These are phyloP conservation scores for Myzus persicae DNA, from an alignment of 1,140 invertebrate species.

Conservation along the genomic window DNA sequence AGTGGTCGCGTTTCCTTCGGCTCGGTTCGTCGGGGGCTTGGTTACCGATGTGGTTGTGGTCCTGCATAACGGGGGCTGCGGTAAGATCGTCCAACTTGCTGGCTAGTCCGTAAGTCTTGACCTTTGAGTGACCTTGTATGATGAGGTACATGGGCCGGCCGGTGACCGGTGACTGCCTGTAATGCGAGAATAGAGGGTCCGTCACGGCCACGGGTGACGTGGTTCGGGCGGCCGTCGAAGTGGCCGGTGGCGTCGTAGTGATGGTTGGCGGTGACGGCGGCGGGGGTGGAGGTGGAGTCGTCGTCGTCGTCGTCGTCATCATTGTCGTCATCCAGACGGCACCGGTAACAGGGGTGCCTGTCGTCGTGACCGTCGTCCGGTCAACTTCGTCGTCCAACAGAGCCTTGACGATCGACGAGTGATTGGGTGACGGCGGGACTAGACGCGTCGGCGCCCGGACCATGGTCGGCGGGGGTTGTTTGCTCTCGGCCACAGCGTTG, in stretches of 20 bases:
- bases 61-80: constrained; percentile 44
- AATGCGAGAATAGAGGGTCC: constrained; percentile 67
- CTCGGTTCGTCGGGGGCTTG: constrained; percentile 3
- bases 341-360: constrained; percentile 59
- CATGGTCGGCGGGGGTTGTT: constrained; percentile 20
- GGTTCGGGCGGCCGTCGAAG: constrained; percentile 38
- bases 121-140: constrained; percentile 83
- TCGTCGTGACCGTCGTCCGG: constrained; percentile 65
- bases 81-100: constrained; percentile 65
- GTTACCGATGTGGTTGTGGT: constrained; percentile 60
- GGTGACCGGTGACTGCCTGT: constrained; percentile 69
- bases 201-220: background rate
- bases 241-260: constrained; percentile 61
- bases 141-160: constrained; percentile 77
- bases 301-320: background rate
- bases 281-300: background rate
- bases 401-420: background rate
- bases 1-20: constrained; percentile 28
- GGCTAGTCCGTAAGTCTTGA: constrained; percentile 80
- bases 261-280: constrained; percentile 68
- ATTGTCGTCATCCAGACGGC: constrained; percentile 59
- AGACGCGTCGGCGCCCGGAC: background rate
- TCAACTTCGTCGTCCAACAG: constrained; percentile 46
- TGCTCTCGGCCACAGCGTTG: constrained; percentile 23
- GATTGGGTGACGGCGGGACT: background rate